Percentiles rank a stretch among this genome's conserved stretches.
These are phyloP conservation scores for Scomber scombrus DNA, from an alignment of 2,113 vertebrate species.

Conservation along the genomic window DNA sequence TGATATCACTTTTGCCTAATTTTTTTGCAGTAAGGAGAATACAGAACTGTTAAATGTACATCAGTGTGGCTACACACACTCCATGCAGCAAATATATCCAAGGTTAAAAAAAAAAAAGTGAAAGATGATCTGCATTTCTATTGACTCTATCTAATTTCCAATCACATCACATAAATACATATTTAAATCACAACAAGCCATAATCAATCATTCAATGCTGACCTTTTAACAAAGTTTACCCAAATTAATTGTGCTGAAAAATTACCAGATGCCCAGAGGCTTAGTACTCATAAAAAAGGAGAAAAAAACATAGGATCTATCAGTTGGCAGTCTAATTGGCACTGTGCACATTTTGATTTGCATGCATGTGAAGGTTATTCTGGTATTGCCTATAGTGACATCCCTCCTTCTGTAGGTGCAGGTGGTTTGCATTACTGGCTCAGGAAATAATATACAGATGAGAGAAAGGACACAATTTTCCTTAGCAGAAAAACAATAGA, in stretches of 20 bases:
- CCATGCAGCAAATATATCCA: neutral
- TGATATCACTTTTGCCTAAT: slow-evolving; percentile 9
- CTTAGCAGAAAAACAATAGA: neutral
- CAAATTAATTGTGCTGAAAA: slow-evolving; percentile 68
- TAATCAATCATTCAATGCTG: slow-evolving; percentile 75
- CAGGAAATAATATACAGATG: slow-evolving; percentile 4
- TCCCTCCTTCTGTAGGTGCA: neutral
- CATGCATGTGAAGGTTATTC: slow-evolving; percentile 40
- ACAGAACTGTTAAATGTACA: slow-evolving; percentile 29
- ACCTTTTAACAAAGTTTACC: slow-evolving; percentile 77
- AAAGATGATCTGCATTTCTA: slow-evolving; percentile 24
- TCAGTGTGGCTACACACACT: slow-evolving; percentile 18
- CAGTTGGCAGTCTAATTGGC: slow-evolving; percentile 56
- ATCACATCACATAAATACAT: slow-evolving; percentile 38
- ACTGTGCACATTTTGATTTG: slow-evolving; percentile 42
- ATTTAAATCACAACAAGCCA: slow-evolving; percentile 66
- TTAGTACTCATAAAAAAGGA: slow-evolving; percentile 37
- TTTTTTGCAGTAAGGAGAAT: slow-evolving; percentile 14
- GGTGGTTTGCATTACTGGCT: neutral
- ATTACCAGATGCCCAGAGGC: slow-evolving; percentile 48
- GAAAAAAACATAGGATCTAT: slow-evolving; percentile 26
- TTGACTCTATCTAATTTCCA: slow-evolving; percentile 48
- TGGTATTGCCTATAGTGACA: slow-evolving; percentile 3
- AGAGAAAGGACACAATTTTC: neutral
- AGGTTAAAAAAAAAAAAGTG: slow-evolving; percentile 6